These are phyloP conservation scores for Acronicta alni DNA, from an alignment of 2,888 invertebrate genomes.

Conservation along the genomic window DNA sequence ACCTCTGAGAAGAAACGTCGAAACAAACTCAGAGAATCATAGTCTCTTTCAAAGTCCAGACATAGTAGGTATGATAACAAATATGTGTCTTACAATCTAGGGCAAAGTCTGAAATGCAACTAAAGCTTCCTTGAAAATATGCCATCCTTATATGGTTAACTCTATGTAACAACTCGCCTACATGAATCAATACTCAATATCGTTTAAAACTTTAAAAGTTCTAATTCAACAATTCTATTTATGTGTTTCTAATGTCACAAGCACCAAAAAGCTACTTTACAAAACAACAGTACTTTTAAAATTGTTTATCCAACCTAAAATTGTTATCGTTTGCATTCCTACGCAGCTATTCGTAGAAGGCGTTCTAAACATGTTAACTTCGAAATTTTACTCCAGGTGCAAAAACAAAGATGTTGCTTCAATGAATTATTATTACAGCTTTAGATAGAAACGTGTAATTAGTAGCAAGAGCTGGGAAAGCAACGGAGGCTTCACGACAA, in stretches of 20 bases:
- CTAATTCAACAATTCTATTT: constrained; percentile 25
- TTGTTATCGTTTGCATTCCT: constrained; percentile 25
- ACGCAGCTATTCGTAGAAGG: constrained; percentile 19
- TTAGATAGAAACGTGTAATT: constrained; percentile 20
- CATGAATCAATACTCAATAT: background rate
- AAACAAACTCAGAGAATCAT: too few species aligned
- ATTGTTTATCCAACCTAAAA: constrained; percentile 12
- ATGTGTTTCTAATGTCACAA: constrained; percentile 15
- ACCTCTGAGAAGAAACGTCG: too few species aligned
- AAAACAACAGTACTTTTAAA: constrained; percentile 14
- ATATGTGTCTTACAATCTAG: too few species aligned
- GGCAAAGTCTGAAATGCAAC: too few species aligned
- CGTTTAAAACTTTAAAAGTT: constrained; percentile 14
- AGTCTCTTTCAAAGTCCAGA: too few species aligned
- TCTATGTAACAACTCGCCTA: constrained; percentile 14
- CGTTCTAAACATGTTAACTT: constrained; percentile 3
- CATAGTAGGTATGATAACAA: too few species aligned
- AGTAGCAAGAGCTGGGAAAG: constrained; percentile 37
- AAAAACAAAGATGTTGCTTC: constrained; percentile 8
- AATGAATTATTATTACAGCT: constrained; percentile 19
- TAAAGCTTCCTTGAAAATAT: constrained; percentile 2
- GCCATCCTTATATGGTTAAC: constrained; percentile 4
- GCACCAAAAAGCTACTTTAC: constrained; percentile 8
- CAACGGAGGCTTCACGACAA: constrained; percentile 21
- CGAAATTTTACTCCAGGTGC: constrained; percentile 14